Evolutionary conservation across 2,888 invertebrate species (phyloP).

Genomic region (Adineta ricciae): DNA sequence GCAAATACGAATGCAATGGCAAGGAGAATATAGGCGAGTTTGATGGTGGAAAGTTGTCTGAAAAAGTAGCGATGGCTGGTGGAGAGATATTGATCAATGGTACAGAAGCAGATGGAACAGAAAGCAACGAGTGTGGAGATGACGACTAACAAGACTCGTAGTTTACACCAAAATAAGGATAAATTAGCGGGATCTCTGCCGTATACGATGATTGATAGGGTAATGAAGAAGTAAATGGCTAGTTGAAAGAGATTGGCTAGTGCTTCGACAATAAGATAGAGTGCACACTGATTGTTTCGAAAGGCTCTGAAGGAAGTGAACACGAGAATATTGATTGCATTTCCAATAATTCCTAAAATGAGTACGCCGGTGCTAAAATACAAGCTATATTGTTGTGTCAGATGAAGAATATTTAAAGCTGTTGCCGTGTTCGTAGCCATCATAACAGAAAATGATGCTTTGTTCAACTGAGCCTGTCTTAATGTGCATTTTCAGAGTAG

Average conservation of each 20-base stretch:
- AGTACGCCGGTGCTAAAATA: not conserved
- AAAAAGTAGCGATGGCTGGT: not conserved
- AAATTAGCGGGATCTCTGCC: not conserved
- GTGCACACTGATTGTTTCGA: not conserved
- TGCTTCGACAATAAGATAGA: not conserved
- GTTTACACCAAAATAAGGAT: not conserved
- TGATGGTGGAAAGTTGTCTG: not conserved
- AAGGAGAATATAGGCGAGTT: not conserved
- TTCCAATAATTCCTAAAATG: not conserved
- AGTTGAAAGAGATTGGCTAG: not conserved
- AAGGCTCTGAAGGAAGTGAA: not conserved
- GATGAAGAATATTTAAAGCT: not conserved
- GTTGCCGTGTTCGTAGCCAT: not conserved
- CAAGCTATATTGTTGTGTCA: not conserved
- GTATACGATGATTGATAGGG: not conserved
- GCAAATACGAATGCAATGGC: not conserved
- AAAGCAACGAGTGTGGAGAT: not conserved
- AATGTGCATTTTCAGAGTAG: too few relatives aligned
- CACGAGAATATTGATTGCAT: not conserved
- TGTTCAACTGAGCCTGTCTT: too few relatives aligned
- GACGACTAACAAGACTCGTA: not conserved
- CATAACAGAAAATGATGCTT: too few relatives aligned
- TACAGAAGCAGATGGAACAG: not conserved
- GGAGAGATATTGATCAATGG: not conserved
- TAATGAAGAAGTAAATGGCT: not conserved